Percentiles rank a stretch among this genome's conserved stretches.
These are phyloP conservation scores for Siderastrea radians DNA, from an alignment of 92 coral and sea anemone species.

Conservation along the genomic window DNA sequence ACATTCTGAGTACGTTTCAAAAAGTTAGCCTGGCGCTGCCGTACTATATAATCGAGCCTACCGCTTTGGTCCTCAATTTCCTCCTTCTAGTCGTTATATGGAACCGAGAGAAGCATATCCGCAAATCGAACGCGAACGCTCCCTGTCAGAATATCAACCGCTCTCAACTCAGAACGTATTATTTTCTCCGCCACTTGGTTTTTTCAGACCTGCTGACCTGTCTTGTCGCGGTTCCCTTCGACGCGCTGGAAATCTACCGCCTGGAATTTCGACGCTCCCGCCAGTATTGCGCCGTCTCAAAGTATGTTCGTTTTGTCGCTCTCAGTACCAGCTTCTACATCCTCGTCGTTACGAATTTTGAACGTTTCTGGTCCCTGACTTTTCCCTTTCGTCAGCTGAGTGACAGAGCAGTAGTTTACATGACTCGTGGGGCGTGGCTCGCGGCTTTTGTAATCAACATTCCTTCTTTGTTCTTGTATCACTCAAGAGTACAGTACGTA, in stretches of 20 bases:
- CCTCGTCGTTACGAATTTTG: slow-evolving; percentile 27
- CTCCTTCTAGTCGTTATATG: background rate
- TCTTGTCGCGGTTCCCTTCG: slow-evolving; percentile 28
- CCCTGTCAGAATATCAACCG: background rate
- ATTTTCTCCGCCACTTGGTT: slow-evolving; percentile 36
- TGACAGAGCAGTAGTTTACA: background rate
- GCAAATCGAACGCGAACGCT: background rate
- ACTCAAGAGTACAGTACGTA: slow-evolving; percentile 14
- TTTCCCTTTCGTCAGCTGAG: slow-evolving; percentile 19
- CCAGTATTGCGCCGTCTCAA: slow-evolving; percentile 25
- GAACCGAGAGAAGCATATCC: slow-evolving; percentile 11
- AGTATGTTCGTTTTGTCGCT: slow-evolving; percentile 38
- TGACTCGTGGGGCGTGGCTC: slow-evolving; percentile 31
- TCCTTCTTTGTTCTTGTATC: slow-evolving; percentile 26
- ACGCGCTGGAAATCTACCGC: slow-evolving; percentile 30
- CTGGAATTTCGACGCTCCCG: slow-evolving; percentile 32
- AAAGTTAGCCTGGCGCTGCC: slow-evolving; percentile 13
- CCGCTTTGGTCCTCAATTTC: slow-evolving; percentile 23
- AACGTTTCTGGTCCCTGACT: slow-evolving; percentile 36
- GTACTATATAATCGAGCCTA: slow-evolving; percentile 24
- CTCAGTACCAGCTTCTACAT: slow-evolving; percentile 32
- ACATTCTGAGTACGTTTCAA: slow-evolving; percentile 21
- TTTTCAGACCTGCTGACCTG: slow-evolving; percentile 33
- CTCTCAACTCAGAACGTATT: slow-evolving; percentile 17
- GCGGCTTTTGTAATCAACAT: slow-evolving; percentile 24